These are phyloP conservation scores for Macrosiphum euphorbiae DNA, from an alignment of 2,888 invertebrate genomes.

Conservation along the genomic window DNA sequence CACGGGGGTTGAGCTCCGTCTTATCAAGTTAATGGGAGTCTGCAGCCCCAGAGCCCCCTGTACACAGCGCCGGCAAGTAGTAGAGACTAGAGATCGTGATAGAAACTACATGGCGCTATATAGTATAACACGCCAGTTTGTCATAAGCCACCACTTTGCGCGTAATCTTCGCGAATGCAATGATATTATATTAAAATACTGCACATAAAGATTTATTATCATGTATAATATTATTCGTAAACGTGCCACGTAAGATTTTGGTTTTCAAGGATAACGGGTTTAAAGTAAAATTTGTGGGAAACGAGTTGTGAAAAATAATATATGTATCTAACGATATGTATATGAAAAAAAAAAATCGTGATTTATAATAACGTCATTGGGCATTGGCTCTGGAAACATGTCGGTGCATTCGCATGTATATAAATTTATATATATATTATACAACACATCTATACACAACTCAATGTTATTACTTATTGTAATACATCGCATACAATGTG, in stretches of 20 bases:
- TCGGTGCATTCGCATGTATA: constrained; percentile 1
- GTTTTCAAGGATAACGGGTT: constrained; percentile 50
- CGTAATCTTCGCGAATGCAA: not conserved
- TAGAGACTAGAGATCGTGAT: not conserved
- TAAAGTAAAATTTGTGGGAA: constrained; percentile 43
- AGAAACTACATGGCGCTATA: not conserved
- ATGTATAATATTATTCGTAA: not conserved
- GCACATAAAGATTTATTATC: not conserved
- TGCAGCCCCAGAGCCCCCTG: too few species aligned
- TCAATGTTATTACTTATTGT: constrained; percentile 25
- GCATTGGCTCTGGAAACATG: not conserved
- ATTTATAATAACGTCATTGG: constrained; percentile 29
- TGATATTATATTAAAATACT: not conserved
- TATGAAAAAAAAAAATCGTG: constrained; percentile 25
- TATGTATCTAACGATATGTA: not conserved
- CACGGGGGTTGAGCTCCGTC: too few species aligned
- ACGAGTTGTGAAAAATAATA: constrained; percentile 2
- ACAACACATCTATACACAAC: not conserved
- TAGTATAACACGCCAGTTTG: not conserved
- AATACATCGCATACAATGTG: not conserved
- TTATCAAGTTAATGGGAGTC: too few species aligned
- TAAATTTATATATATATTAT: not conserved
- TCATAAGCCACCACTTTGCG: not conserved
- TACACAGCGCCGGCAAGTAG: too few species aligned
- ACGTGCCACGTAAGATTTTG: not conserved